Percentiles rank a stretch among this genome's conserved stretches.
Conservation (phyloP, 2,888 invertebrate genomes). For the Selenia dentaria region DNA sequence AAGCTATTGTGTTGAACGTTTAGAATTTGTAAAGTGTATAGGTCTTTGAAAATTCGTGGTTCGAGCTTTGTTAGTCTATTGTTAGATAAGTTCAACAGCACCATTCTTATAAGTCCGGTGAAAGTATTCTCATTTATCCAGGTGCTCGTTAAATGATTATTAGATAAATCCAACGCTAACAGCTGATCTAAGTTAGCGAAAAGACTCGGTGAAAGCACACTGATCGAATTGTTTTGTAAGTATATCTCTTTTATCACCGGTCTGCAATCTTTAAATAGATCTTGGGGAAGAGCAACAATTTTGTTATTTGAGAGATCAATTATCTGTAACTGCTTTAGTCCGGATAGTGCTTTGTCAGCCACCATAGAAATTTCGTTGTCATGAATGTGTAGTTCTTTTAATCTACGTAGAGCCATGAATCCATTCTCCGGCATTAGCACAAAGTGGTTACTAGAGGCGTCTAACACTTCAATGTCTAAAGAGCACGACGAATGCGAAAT, state of each 20-base stretch:
- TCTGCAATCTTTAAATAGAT: constrained; percentile 91
- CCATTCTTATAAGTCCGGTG: constrained; percentile 94
- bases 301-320: constrained; percentile 96
- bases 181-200: constrained; percentile 94
- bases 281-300: constrained; percentile 94
- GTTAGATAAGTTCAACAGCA: constrained; percentile 93
- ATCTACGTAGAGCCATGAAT: constrained; percentile 90
- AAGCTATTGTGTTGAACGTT: constrained; percentile 94
- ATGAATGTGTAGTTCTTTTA: constrained; percentile 92
- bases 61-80: constrained; percentile 93
- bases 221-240: constrained; percentile 95
- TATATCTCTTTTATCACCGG: constrained; percentile 94
- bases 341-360: constrained; percentile 92
- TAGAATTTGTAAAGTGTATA: constrained; percentile 93
- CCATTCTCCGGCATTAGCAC: constrained; percentile 92
- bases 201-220: constrained; percentile 92
- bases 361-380: constrained; percentile 96
- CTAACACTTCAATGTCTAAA: constrained; percentile 92
- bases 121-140: constrained; percentile 95
- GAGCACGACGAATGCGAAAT: constrained; percentile 86
- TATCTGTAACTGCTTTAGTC: constrained; percentile 92
- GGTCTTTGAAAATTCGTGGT: constrained; percentile 92
- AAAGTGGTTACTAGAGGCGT: constrained; percentile 94
- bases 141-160: constrained; percentile 93
- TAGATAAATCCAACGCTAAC: constrained; percentile 92